Percentiles rank a stretch among this genome's conserved stretches.
phyloP scores from a whole-genome alignment of 2,797 vertebrate genomes.

The Artibeus lituratus region DNA sequence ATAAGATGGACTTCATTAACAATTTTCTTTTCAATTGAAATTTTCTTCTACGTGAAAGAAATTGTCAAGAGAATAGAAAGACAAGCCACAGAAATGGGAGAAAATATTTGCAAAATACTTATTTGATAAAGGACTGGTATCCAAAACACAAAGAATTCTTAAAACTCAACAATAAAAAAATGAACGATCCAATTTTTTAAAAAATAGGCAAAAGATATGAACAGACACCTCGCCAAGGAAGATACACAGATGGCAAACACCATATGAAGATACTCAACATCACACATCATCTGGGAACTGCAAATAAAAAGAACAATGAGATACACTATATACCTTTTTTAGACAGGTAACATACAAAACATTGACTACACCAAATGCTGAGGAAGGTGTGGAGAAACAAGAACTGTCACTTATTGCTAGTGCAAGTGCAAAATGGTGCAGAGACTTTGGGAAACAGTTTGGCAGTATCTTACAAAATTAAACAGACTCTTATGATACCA shows the following conservation, averaged over 20 bases:
- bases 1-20: neutral
- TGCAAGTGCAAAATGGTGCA: neutral
- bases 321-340: neutral
- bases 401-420: neutral
- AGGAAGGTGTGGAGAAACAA: neutral
- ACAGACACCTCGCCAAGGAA: neutral
- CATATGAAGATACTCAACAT: neutral
- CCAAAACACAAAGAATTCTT: neutral
- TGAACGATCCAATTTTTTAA: neutral
- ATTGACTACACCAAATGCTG: neutral
- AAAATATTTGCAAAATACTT: neutral
- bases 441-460: neutral
- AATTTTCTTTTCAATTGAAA: neutral
- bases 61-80: neutral
- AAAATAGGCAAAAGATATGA: neutral
- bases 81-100: neutral
- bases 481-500: neutral
- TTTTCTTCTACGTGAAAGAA: neutral
- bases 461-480: neutral
- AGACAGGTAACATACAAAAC: neutral
- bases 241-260: neutral
- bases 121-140: neutral
- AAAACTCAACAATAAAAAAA: neutral
- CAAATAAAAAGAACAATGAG: neutral
- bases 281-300: neutral